Evolutionary conservation across 2,113 vertebrate species (phyloP).

Genomic region (Hiodon tergisus): DNA sequence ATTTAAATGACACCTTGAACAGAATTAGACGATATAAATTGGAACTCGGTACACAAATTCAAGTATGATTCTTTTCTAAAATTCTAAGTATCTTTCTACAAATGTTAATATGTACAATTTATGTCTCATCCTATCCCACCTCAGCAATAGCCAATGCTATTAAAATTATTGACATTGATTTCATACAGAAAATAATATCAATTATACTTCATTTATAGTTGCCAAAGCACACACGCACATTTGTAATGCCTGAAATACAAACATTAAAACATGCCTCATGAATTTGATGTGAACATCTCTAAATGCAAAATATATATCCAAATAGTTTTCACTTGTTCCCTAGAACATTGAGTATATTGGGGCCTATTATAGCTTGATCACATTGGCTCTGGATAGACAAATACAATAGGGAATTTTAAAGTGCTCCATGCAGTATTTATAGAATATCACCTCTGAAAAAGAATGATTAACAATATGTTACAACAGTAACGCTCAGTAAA

Average conservation of each 20-base stretch:
- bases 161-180: conserved; percentile 1
- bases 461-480: background rate
- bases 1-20: conserved; percentile 35
- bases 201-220: background rate
- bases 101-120: conserved; percentile 39
- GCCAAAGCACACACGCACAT: background rate
- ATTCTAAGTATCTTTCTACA: conserved; percentile 46
- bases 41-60: conserved; percentile 43
- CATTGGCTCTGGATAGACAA: conserved; percentile 47
- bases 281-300: background rate
- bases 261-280: background rate
- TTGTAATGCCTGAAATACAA: conserved; percentile 4
- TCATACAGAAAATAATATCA: conserved; percentile 14
- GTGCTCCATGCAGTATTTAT: conserved; percentile 67
- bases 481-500: background rate
- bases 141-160: background rate
- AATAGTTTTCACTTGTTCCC: background rate
- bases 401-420: conserved; percentile 58
- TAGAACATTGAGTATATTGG: background rate
- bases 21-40: conserved; percentile 34
- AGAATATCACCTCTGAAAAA: conserved; percentile 21
- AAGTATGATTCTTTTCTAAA: conserved; percentile 47
- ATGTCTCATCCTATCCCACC: conserved; percentile 41
- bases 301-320: background rate
- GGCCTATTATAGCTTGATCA: conserved; percentile 24